These are phyloP conservation scores for Lepidochrysops patricia DNA, from an alignment of 2,888 invertebrate genomes.

Conservation along the genomic window DNA sequence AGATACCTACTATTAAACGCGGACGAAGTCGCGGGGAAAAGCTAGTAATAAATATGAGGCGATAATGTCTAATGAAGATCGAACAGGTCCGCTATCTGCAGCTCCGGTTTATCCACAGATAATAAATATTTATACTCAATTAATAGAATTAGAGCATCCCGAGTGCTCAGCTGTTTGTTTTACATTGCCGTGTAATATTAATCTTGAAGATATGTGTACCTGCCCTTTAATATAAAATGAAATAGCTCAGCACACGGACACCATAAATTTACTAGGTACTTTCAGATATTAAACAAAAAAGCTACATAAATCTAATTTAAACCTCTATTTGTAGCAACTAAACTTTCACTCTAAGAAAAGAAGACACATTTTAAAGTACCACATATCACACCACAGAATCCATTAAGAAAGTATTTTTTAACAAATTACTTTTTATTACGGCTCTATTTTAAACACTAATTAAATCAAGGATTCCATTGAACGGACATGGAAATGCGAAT, in stretches of 20 bases:
- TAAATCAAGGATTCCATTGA: conserved; percentile 1
- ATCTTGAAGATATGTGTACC: background rate
- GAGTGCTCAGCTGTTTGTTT: background rate
- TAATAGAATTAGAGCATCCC: conserved; percentile 24
- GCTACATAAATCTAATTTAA: background rate
- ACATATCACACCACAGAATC: background rate
- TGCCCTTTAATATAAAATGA: too few relatives aligned
- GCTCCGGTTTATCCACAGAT: conserved; percentile 13
- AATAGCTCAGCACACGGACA: background rate
- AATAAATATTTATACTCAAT: conserved; percentile 27
- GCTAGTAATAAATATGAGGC: conserved; percentile 8
- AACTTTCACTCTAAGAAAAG: background rate
- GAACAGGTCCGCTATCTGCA: background rate
- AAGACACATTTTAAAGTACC: conserved; percentile 30
- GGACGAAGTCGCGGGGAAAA: too few relatives aligned
- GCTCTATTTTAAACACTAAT: background rate
- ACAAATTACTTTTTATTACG: background rate
- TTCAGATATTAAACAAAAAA: background rate
- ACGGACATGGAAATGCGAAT: conserved; percentile 41
- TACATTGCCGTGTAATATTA: conserved; percentile 1
- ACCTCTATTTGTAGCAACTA: background rate
- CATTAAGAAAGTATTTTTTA: background rate
- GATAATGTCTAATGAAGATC: conserved; percentile 8
- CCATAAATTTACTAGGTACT: background rate
- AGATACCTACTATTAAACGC: too few relatives aligned